Evolutionary conservation across 1,140 invertebrate genomes (phyloP).

Genomic region (Drosophila nannoptera): DNA sequence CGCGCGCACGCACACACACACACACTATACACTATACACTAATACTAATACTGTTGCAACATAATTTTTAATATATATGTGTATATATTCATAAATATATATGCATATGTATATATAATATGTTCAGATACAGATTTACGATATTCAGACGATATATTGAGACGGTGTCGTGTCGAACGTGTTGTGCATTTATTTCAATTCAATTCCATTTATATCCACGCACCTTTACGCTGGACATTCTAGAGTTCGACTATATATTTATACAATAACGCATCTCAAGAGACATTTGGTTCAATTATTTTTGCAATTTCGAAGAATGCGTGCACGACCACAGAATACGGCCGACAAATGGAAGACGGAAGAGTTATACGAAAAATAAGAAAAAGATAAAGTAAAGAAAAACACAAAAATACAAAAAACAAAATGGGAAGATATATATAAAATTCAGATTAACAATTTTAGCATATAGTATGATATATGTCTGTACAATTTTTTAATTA

Average conservation of each 20-base stretch:
- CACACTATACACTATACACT: slow-evolving; percentile 12
- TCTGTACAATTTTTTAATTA: slow-evolving; percentile 77
- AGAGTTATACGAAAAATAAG: slow-evolving; percentile 21
- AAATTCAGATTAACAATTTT: slow-evolving; percentile 49
- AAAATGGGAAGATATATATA: slow-evolving; percentile 18
- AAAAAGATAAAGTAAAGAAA: slow-evolving; percentile 17
- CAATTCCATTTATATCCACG: slow-evolving; percentile 61
- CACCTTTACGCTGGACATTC: slow-evolving; percentile 31
- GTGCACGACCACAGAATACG: slow-evolving; percentile 44
- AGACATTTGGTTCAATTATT: slow-evolving; percentile 39
- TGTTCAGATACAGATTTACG: slow-evolving; percentile 12
- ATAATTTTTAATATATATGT: slow-evolving; percentile 14
- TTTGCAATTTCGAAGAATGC: slow-evolving; percentile 60
- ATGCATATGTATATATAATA: slow-evolving; percentile 7
- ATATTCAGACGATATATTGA: slow-evolving; percentile 24
- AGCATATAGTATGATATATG: slow-evolving; percentile 77
- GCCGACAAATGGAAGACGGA: slow-evolving; percentile 40
- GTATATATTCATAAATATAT: slow-evolving; percentile 34
- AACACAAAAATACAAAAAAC: slow-evolving; percentile 32
- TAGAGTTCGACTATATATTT: slow-evolving; percentile 32
- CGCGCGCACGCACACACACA: slow-evolving; percentile 21
- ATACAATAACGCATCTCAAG: slow-evolving; percentile 8
- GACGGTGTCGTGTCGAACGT: slow-evolving; percentile 47
- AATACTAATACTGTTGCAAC: slow-evolving; percentile 1
- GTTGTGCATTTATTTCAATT: slow-evolving; percentile 45